Percentiles rank a stretch among this genome's conserved stretches.
Evolutionary conservation across 2,113 vertebrate genomes (phyloP).

Genomic region (Lethenteron camtschaticum): DNA sequence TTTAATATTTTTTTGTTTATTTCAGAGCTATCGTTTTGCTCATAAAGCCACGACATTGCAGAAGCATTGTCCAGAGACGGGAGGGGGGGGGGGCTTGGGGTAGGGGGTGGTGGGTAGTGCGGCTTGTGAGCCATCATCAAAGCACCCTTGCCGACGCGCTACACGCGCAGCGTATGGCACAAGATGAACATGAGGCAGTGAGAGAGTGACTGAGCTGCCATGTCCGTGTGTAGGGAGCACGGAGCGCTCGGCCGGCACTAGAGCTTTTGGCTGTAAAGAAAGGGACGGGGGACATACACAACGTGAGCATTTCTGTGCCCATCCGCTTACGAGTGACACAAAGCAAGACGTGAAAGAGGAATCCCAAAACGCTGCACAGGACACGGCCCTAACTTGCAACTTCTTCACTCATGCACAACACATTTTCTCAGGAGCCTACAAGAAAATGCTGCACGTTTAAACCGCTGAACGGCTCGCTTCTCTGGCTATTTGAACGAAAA

Average conservation of each 20-base stretch:
- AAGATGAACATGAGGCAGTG: neutral
- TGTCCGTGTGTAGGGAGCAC: constrained; percentile 1
- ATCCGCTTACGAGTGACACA: neutral
- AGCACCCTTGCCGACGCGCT: no score
- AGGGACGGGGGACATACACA: constrained; percentile 3
- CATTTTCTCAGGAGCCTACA: neutral
- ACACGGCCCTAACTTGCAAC: constrained; percentile 5
- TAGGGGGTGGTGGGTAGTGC: neutral
- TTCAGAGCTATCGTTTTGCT: neutral
- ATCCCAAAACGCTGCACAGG: no score
- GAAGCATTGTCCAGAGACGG: neutral
- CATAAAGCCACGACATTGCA: neutral
- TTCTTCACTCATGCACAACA: neutral
- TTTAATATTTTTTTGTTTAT: no score
- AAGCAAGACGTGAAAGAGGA: neutral
- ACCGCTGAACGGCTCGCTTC: neutral
- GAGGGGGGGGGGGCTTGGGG: neutral
- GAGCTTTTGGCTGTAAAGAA: constrained; percentile 6
- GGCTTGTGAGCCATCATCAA: neutral
- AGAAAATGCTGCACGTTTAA: neutral
- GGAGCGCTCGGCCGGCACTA: constrained; percentile 4
- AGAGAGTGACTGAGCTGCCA: neutral
- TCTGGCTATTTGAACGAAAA: neutral
- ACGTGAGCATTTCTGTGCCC: neutral
- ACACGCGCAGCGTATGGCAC: neutral